A percentile compares a stretch with the other conserved stretches of the same genome.
Conservation (phyloP, 2,797 vertebrate species). For the Loris lydekkerianus region DNA sequence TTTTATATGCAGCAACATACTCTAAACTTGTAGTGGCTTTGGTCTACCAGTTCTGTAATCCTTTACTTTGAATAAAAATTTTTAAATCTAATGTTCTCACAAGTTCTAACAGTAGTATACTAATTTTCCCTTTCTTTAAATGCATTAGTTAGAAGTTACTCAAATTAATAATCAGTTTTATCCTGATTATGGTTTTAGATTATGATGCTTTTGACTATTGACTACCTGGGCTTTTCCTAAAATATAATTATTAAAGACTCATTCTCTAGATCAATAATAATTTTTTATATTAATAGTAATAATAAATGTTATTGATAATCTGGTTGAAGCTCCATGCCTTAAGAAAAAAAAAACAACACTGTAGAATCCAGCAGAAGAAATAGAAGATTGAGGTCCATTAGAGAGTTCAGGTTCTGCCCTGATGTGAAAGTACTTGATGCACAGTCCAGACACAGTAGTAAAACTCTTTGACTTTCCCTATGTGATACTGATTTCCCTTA, state of each 20-base stretch:
- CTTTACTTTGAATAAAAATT: slow-evolving; percentile 53
- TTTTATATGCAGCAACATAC: background rate
- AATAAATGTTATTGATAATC: background rate
- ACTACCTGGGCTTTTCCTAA: slow-evolving; percentile 54
- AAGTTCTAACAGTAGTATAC: slow-evolving; percentile 3
- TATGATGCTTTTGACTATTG: slow-evolving; percentile 20
- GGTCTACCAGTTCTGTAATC: background rate
- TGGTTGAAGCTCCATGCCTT: slow-evolving; percentile 33
- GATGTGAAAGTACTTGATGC: slow-evolving; percentile 19
- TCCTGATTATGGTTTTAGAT: slow-evolving; percentile 48
- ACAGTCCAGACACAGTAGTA: background rate
- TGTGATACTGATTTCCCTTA: slow-evolving; percentile 17
- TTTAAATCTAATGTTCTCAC: slow-evolving; percentile 15
- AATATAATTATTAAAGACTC: slow-evolving; percentile 30
- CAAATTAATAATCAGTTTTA: slow-evolving; percentile 50
- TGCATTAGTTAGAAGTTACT: background rate
- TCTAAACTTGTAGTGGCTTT: background rate
- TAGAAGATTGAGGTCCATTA: slow-evolving; percentile 18
- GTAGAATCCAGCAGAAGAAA: slow-evolving; percentile 35
- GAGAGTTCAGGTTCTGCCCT: background rate
- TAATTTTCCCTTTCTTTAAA: slow-evolving; percentile 49
- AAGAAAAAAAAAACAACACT: background rate
- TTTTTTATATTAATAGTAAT: slow-evolving; percentile 61
- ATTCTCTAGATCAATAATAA: slow-evolving; percentile 58
- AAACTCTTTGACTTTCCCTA: slow-evolving; percentile 3